Conservation (phyloP, 1,140 invertebrate genomes). For the Drosophila tani region DNA sequence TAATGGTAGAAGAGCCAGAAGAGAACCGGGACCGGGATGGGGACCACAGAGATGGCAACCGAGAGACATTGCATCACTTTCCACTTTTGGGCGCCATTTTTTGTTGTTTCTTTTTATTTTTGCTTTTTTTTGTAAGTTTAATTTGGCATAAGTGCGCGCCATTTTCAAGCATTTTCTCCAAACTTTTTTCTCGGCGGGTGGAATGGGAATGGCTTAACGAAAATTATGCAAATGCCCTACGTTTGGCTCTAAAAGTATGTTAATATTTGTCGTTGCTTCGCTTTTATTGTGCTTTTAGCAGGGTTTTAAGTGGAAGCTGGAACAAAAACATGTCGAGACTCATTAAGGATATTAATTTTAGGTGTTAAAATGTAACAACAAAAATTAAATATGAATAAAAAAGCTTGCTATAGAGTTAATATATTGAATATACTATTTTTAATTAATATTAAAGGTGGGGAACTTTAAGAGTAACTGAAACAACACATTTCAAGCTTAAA, state of each 20-base stretch:
- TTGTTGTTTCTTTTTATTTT: not conserved
- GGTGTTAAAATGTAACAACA: too few species aligned
- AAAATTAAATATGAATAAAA: too few species aligned
- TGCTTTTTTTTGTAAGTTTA: slow-evolving; percentile 67
- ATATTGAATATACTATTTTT: too few species aligned
- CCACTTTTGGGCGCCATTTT: slow-evolving; percentile 61
- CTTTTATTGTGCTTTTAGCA: slow-evolving; percentile 17
- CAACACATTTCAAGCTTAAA: too few species aligned
- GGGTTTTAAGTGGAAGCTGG: not conserved
- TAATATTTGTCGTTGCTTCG: slow-evolving; percentile 51
- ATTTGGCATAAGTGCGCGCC: slow-evolving; percentile 74
- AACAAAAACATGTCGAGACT: slow-evolving; percentile 1
- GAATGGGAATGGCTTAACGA: slow-evolving; percentile 9
- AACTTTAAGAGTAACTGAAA: too few species aligned
- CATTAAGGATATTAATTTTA: not conserved
- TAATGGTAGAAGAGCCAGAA: slow-evolving; percentile 60
- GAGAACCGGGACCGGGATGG: slow-evolving; percentile 4
- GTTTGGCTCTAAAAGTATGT: slow-evolving; percentile 78
- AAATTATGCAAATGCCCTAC: slow-evolving; percentile 74
- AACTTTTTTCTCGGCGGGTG: slow-evolving; percentile 12
- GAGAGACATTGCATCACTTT: slow-evolving; percentile 30
- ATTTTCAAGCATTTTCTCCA: slow-evolving; percentile 66
- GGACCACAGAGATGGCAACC: slow-evolving; percentile 39
- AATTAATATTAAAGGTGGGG: too few species aligned
- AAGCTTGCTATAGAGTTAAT: too few species aligned